A percentile compares a stretch with the other conserved stretches of the same genome.
Evolutionary conservation across 2,113 vertebrate genomes (phyloP).

Genomic region (Toxotes chatareus): DNA sequence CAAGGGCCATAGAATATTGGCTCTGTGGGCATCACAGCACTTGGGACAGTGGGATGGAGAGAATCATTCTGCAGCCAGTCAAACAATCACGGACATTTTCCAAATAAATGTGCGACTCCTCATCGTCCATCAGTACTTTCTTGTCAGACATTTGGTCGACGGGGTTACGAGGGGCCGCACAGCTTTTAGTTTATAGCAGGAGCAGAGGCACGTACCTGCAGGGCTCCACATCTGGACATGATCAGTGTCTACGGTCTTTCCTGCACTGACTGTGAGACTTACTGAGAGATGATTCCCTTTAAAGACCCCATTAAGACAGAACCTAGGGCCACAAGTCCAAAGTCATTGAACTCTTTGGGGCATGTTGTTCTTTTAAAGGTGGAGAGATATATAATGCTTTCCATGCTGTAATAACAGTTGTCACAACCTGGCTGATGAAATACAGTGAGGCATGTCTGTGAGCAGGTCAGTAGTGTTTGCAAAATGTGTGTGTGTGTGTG

Average conservation of each 20-base stretch:
- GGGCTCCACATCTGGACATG: slow-evolving; percentile 8
- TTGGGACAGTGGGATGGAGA: slow-evolving; percentile 1
- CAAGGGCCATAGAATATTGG: neutral
- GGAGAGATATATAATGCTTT: too few species aligned
- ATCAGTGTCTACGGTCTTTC: neutral
- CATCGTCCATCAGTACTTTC: neutral
- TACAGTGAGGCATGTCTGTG: too few species aligned
- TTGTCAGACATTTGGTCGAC: neutral
- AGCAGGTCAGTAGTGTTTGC: too few species aligned
- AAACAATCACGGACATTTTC: neutral
- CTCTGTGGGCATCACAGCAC: neutral
- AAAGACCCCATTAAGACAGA: neutral
- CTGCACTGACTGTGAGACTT: neutral
- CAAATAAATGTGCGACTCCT: neutral
- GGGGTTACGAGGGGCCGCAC: too few species aligned
- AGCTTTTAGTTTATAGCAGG: neutral
- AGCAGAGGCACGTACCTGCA: neutral
- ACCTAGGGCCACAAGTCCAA: too few species aligned
- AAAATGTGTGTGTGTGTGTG: too few species aligned
- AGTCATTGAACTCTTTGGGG: too few species aligned
- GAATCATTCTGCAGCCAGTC: neutral
- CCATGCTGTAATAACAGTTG: too few species aligned
- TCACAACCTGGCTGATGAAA: too few species aligned
- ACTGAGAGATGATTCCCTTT: slow-evolving; percentile 21
- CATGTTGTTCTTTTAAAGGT: too few species aligned